Base-by-base conservation (phyloP, 2,797 vertebrate species). In the Aldrovandia affinis region DNA sequence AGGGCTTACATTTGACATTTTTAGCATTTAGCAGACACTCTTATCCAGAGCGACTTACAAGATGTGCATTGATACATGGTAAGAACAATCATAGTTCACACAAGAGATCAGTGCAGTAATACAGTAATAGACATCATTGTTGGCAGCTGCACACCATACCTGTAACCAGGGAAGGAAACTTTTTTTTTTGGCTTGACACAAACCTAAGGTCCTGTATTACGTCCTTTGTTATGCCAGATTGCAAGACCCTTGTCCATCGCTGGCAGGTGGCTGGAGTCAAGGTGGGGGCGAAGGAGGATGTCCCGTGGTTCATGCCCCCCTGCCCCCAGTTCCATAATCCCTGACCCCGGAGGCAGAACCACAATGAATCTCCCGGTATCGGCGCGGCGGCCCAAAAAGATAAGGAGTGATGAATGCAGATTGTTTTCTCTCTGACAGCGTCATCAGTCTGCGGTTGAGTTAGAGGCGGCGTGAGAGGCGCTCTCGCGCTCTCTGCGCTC, bases 341-440 rank as follows among this genome's bases (percentile, higher is more conserved):
- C 91, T 92, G 89, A 90, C 89, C 88, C 75, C 52, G 81, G 85
- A 83, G n/a, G 81, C 25, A 5, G 85, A 57, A 14, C 44, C 2
- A 36, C 85, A 83, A 88, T 88, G 73, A 81, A 78, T 85, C 84
- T 83, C 85, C 80, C 84, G 61, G 82, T n/a, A 36, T 86, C 86
- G 83, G 85, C 88, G 39, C 4, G 7, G 70, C 54, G 25, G 83
- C 88, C 88, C 85, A 86, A 86, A n/a, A 88, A 91, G 91, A 92
- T 90, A 92, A 90, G 89, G 87, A 87, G 90, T 91, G 91, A 92
- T 90, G 87, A 90, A 90, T 70, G 78, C 86, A 89, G 88, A 88
- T 89, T 85, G 85, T 86, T 89, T 84, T 87, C 78, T 80, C 20
- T 52, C 77, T 88, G 88, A 93, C 91, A 93, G 87, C 83, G 83